Evolutionary conservation across 1,140 invertebrate species (phyloP).

Genomic region (Elymnias hypermnestra): DNA sequence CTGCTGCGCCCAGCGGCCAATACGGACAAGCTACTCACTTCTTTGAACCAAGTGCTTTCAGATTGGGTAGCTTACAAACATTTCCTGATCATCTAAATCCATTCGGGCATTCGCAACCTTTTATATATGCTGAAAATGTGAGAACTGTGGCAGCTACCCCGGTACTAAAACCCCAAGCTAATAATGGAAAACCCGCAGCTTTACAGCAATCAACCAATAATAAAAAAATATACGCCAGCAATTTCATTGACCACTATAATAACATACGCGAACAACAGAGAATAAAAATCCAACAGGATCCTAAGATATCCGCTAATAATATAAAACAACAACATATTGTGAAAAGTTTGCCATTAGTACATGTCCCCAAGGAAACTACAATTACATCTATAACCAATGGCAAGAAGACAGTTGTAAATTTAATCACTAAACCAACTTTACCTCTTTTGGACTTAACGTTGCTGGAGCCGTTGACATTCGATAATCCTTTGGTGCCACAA

Average conservation of each 20-base stretch:
- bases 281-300: constrained; percentile 32
- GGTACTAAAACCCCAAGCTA: constrained; percentile 16
- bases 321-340: constrained; percentile 23
- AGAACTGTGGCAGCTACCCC: constrained; percentile 28
- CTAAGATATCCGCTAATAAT: constrained; percentile 16
- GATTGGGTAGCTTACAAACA: constrained; percentile 34
- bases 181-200: constrained; percentile 18
- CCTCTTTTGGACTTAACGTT: constrained; percentile 56
- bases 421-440: constrained; percentile 50
- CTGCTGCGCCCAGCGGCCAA: constrained; percentile 36
- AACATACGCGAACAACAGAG: constrained; percentile 32
- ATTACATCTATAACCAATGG: constrained; percentile 30
- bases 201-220: constrained; percentile 42
- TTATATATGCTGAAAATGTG: constrained; percentile 30
- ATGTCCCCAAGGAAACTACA: constrained; percentile 34
- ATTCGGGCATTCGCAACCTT: constrained; percentile 33
- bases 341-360: constrained; percentile 32
- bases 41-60: constrained; percentile 39
- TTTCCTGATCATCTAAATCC: constrained; percentile 22
- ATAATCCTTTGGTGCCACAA: constrained; percentile 64
- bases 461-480: constrained; percentile 58
- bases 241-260: constrained; percentile 20
- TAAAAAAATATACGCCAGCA: constrained; percentile 31
- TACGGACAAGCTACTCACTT: constrained; percentile 43
- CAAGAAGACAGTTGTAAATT: constrained; percentile 43